Percentiles rank a stretch among this genome's conserved stretches.
Evolutionary conservation across 2,888 invertebrate genomes (phyloP).

Genomic region (Anodontia alba): DNA sequence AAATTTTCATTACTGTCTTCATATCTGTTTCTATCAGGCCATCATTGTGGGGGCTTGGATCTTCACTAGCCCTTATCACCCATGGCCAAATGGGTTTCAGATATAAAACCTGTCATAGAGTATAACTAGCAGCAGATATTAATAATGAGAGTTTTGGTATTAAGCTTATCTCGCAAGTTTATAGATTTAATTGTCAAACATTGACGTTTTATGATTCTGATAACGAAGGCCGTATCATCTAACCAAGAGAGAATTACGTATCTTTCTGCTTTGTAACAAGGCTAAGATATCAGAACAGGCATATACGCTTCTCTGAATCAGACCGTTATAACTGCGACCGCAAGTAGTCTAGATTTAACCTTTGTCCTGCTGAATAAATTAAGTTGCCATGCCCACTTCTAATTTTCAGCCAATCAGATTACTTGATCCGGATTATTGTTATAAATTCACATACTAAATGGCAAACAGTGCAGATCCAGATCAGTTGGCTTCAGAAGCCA

Average conservation of each 20-base stretch:
- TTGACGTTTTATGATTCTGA: conserved; percentile 57
- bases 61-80: conserved; percentile 53
- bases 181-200: conserved; percentile 65
- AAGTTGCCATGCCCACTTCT: too few species aligned
- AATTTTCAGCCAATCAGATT: too few species aligned
- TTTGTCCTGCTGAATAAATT: too few species aligned
- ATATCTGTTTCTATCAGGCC: conserved; percentile 47
- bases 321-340: too few species aligned
- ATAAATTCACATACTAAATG: too few species aligned
- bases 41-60: conserved; percentile 19
- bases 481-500: too few species aligned
- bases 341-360: too few species aligned
- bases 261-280: too few species aligned
- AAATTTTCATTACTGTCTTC: conserved; percentile 62
- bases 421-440: too few species aligned
- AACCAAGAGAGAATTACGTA: not conserved
- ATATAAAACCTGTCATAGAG: conserved; percentile 60
- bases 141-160: conserved; percentile 62
- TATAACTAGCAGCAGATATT: conserved; percentile 47
- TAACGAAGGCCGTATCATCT: conserved; percentile 19
- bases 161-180: conserved; percentile 57
- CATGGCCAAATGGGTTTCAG: conserved; percentile 68
- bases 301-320: too few species aligned
- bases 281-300: too few species aligned
- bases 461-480: too few species aligned